Percentiles rank a stretch among this genome's conserved stretches.
Conservation (phyloP, 2,888 invertebrate genomes). For the Tethea ocularis region DNA sequence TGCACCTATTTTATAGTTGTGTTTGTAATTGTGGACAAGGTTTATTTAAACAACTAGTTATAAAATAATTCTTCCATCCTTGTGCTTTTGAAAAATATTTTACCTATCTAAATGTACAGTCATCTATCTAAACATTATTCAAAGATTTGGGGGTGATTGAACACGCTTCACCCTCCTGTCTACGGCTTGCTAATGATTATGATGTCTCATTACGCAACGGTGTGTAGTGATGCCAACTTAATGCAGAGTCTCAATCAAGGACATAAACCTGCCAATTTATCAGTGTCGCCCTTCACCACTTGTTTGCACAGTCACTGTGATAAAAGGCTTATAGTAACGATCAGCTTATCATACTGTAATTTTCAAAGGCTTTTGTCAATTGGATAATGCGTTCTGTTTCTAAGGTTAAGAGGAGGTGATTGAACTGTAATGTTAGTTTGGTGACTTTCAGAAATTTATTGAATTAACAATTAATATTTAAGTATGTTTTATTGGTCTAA, state of each 20-base stretch:
- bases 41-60: no score
- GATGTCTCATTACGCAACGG: constrained; percentile 12
- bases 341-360: constrained; percentile 26
- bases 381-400: constrained; percentile 16
- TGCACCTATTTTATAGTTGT: no score
- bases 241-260: constrained; percentile 21
- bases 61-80: no score
- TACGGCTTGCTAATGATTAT: no score
- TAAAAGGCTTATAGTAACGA: constrained; percentile 26
- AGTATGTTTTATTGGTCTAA: no score
- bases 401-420: not conserved
- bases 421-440: not conserved
- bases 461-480: not conserved
- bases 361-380: constrained; percentile 23
- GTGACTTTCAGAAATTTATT: not conserved
- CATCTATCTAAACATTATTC: no score
- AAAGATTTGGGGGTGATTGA: no score
- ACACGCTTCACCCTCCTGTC: no score
- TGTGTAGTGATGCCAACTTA: constrained; percentile 19
- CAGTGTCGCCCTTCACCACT: constrained; percentile 39
- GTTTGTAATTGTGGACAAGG: no score
- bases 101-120: no score
- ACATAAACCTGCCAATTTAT: constrained; percentile 53
- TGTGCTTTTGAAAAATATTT: no score
- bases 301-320: constrained; percentile 30